These are phyloP conservation scores for Drosophila suboccidentalis DNA, from an alignment of 2,888 invertebrate species.

Conservation along the genomic window DNA sequence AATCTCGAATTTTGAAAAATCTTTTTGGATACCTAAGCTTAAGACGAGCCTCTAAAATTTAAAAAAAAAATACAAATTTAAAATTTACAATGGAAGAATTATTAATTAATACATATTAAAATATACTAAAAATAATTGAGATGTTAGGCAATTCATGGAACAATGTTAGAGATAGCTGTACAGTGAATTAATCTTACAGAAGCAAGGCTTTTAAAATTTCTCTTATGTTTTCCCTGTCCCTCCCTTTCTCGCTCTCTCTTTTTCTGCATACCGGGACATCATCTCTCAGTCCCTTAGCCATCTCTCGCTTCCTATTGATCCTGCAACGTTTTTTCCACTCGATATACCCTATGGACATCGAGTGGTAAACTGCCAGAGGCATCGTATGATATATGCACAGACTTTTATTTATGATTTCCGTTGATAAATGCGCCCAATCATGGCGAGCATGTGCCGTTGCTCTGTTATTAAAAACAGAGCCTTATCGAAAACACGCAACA, in stretches of 20 bases:
- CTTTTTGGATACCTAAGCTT: too few species aligned
- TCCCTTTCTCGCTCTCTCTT: background rate
- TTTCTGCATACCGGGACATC: background rate
- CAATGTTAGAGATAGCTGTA: background rate
- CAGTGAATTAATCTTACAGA: background rate
- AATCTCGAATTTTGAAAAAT: too few species aligned
- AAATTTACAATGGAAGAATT: too few species aligned
- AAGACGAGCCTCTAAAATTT: too few species aligned
- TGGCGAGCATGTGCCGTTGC: conserved; percentile 17
- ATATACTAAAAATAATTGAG: too few species aligned
- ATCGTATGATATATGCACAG: conserved; percentile 67
- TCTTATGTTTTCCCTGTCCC: too few species aligned
- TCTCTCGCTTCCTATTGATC: background rate
- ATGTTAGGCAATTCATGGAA: background rate
- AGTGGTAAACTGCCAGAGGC: conserved; percentile 12
- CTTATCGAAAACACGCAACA: conserved; percentile 69
- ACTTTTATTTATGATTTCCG: conserved; percentile 82
- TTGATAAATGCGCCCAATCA: conserved; percentile 69
- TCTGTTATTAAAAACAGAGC: conserved; percentile 47
- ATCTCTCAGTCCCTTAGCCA: too few species aligned
- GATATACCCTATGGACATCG: conserved; percentile 30
- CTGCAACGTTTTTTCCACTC: background rate
- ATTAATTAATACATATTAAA: too few species aligned
- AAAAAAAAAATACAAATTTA: too few species aligned
- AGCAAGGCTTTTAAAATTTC: background rate